Evolutionary conservation across 1,140 invertebrate genomes (phyloP), one percentile per base, ranked within the genome.

Genomic region (Vanessa atalanta): DNA sequence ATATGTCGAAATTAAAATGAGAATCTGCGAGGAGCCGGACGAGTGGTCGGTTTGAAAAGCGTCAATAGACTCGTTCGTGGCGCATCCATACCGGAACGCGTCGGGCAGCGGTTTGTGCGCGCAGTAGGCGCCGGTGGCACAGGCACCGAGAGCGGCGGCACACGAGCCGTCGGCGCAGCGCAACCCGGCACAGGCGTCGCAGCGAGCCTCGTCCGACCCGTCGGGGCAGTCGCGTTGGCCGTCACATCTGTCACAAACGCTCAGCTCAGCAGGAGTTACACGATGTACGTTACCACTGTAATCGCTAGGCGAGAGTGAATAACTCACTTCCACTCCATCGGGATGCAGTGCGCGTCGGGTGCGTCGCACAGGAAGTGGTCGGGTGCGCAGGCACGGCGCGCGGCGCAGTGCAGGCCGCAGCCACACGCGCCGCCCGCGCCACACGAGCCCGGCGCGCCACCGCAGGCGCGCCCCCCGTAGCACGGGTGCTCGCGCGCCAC

Each of bases 171-270:
- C 96, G 1, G 87, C 83, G 79, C 89, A 91, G 71, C 87, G 94
- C 90, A 47, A 94, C 6, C 79, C 94, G 23, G 78, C 78, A 93
- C 96, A 78, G 50, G 67, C 96, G 65, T 97, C 96, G 83, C 97
- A 98, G 51, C 57, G 96, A 95, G 20, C 95, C 89, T 98, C 97
- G 83, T 98, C 97, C 4, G 96, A 96, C 16, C 95, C 95, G 87
- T 98, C 97, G 1, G 94, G 92, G 93, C 98, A 99, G 88, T 99
- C 97, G 50, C 93, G 93, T 72, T 97, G 95, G 0, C 95, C 95
- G 88, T 98, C 97, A 88, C 97, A 98, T 63, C 95, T 92, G 74
- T 1, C 2, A 23, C 48, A 48, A 37, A 61, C 47, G 23, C 13
- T 51, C 31, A n/a, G 63, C 6, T 47, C 12, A 65, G 43, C 60